Evolutionary conservation across 2,888 invertebrate species (phyloP).

Genomic region (Cheilosia scutellata): DNA sequence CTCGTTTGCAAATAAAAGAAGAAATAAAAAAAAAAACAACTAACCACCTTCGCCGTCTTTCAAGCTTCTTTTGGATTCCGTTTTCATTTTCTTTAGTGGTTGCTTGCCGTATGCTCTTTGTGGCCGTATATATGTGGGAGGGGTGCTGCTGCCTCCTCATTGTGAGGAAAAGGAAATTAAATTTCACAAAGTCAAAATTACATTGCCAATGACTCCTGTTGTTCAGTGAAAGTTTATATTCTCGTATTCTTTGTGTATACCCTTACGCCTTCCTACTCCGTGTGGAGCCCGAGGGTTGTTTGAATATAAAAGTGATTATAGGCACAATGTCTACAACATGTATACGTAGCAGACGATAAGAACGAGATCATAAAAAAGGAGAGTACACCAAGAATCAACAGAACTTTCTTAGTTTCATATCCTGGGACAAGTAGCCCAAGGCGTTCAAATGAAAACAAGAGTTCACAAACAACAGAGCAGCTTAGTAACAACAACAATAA

Average conservation of each 20-base stretch:
- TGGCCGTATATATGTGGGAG: constrained; percentile 45
- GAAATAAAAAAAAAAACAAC: constrained; percentile 11
- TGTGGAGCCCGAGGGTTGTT: constrained; percentile 63
- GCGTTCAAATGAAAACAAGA: constrained; percentile 73
- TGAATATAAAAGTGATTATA: constrained; percentile 74
- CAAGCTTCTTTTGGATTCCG: constrained; percentile 41
- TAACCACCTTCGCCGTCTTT: constrained; percentile 29
- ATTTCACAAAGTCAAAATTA: constrained; percentile 81
- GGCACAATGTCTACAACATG: constrained; percentile 62
- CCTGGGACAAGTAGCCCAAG: constrained; percentile 62
- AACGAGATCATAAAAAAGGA: constrained; percentile 24
- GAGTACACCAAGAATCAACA: not conserved
- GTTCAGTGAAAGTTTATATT: constrained; percentile 74
- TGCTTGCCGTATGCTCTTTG: constrained; percentile 70
- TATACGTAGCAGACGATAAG: constrained; percentile 33
- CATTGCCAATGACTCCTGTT: constrained; percentile 76
- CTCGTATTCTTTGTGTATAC: not conserved
- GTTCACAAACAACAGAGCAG: constrained; percentile 58
- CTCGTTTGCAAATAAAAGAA: constrained; percentile 68
- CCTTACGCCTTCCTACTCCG: constrained; percentile 18
- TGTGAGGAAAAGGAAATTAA: constrained; percentile 80
- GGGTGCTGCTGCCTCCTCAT: not conserved
- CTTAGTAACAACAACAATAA: constrained; percentile 34
- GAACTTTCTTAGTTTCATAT: not conserved
- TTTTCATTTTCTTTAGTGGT: constrained; percentile 62